Percentiles rank a stretch among this genome's conserved stretches.
phyloP scores from a whole-genome alignment of 2,113 vertebrate species.

The Corythaeola cristata region DNA sequence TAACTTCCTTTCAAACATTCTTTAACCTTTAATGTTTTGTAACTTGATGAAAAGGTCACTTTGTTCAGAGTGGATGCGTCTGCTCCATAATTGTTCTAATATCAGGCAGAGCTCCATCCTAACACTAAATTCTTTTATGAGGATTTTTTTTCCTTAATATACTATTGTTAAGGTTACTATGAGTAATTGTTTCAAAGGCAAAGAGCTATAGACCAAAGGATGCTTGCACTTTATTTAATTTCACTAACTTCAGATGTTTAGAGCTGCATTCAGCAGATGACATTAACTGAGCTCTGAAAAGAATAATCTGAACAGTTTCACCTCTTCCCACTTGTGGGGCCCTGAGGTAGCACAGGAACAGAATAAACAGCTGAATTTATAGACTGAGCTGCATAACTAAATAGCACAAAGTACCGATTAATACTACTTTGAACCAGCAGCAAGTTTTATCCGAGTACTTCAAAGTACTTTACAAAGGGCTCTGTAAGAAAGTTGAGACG shows the following conservation, averaged over 20 bases:
- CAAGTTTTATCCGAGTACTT: background rate
- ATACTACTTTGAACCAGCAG: background rate
- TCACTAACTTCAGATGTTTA: slow-evolving; percentile 36
- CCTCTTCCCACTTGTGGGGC: background rate
- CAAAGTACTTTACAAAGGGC: background rate
- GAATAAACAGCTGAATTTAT: background rate
- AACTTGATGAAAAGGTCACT: slow-evolving; percentile 81
- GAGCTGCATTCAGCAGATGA: slow-evolving; percentile 22
- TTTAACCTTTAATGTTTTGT: slow-evolving; percentile 81
- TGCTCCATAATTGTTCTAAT: slow-evolving; percentile 71
- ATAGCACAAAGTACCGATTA: background rate
- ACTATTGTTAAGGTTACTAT: slow-evolving; percentile 42
- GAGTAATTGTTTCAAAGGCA: slow-evolving; percentile 30
- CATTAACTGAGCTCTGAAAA: slow-evolving; percentile 5
- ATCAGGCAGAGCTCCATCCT: slow-evolving; percentile 51
- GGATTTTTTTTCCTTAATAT: background rate
- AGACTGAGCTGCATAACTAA: background rate
- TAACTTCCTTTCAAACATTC: slow-evolving; percentile 78
- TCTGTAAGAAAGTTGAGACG: background rate
- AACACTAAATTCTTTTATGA: slow-evolving; percentile 25
- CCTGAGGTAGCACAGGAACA: background rate
- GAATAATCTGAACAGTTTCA: background rate
- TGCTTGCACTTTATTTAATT: slow-evolving; percentile 49
- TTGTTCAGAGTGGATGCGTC: slow-evolving; percentile 69
- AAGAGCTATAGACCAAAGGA: slow-evolving; percentile 49